Conservation (phyloP, 2,888 invertebrate genomes). For the Xiphydria camelus region DNA sequence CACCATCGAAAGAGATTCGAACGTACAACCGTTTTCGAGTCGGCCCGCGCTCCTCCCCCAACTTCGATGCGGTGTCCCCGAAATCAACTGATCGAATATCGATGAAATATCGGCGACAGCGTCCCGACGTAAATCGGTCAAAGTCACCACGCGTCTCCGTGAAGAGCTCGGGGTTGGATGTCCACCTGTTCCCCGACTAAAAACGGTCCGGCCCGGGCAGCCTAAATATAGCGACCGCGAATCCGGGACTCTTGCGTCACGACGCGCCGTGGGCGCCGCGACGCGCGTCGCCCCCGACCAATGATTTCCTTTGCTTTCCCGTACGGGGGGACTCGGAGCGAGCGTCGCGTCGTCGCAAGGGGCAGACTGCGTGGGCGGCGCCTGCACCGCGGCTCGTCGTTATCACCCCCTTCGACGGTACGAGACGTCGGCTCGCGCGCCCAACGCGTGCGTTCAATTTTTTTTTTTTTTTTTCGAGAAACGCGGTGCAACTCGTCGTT, state of each 20-base stretch:
- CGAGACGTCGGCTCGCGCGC: too few relatives aligned
- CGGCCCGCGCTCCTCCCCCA: too few relatives aligned
- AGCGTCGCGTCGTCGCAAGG: neutral
- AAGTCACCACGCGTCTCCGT: conserved; percentile 41
- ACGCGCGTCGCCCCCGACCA: conserved; percentile 7
- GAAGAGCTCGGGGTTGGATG: conserved; percentile 29
- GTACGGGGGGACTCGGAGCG: neutral
- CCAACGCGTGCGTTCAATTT: too few relatives aligned
- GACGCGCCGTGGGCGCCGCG: conserved; percentile 32
- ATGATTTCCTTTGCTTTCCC: conserved; percentile 8
- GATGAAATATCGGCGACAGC: too few relatives aligned
- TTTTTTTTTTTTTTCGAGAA: too few relatives aligned
- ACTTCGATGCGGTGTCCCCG: too few relatives aligned
- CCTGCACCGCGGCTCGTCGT: too few relatives aligned
- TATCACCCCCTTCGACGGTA: too few relatives aligned
- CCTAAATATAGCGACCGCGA: conserved; percentile 54
- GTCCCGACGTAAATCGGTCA: conserved; percentile 58
- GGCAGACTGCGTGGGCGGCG: neutral
- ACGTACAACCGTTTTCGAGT: too few relatives aligned
- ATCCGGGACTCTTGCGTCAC: conserved; percentile 48
- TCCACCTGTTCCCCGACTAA: conserved; percentile 56
- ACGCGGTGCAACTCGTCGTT: too few relatives aligned
- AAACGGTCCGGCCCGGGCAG: conserved; percentile 53
- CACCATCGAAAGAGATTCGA: too few relatives aligned
- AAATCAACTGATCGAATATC: too few relatives aligned